A percentile compares a stretch with the other conserved stretches of the same genome.
Evolutionary conservation across 1,140 invertebrate genomes (phyloP).

Genomic region (Sitodiplosis mosellana): DNA sequence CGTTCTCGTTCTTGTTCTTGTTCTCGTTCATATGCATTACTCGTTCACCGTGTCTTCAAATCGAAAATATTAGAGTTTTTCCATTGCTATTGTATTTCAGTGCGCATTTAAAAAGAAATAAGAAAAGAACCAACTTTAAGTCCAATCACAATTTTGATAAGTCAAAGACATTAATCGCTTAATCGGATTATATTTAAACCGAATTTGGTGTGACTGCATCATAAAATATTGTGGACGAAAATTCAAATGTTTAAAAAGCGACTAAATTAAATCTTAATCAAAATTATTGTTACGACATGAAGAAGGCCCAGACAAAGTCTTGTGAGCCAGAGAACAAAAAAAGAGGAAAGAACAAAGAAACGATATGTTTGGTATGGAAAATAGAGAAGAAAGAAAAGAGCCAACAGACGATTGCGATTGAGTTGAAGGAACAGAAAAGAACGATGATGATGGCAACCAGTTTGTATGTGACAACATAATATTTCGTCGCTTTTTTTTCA

Average conservation of each 20-base stretch:
- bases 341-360: neutral
- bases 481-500: too few species aligned
- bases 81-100: neutral
- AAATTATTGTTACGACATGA: neutral
- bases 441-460: too few species aligned
- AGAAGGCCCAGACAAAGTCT: neutral
- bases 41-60: neutral
- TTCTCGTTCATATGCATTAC: too few species aligned
- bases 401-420: too few species aligned
- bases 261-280: neutral
- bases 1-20: too few species aligned
- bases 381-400: too few species aligned
- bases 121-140: neutral
- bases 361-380: too few species aligned
- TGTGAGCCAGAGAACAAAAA: neutral
- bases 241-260: neutral
- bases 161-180: slow-evolving; percentile 3
- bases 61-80: neutral
- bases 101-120: too few species aligned
- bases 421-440: too few species aligned
- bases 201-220: too few species aligned
- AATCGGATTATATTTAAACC: slow-evolving; percentile 2
- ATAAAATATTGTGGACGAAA: neutral
- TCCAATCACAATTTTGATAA: slow-evolving; percentile 1
- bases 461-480: too few species aligned